A percentile compares a stretch with the other conserved stretches of the same genome.
Conservation (phyloP, 92 coral and sea anemone species). For the Heteractis magnifica region DNA sequence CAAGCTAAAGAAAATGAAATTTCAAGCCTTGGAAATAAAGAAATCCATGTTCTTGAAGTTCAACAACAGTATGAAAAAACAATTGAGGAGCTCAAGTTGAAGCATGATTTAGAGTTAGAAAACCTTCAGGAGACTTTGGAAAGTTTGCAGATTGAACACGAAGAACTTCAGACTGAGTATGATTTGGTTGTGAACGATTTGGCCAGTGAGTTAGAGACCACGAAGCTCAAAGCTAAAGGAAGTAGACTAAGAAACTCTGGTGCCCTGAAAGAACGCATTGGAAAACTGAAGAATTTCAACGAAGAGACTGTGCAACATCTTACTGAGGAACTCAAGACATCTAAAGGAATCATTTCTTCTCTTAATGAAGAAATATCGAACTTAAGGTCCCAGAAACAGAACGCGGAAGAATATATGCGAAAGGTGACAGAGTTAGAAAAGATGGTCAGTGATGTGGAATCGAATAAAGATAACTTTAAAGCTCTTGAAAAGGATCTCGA, state of each 20-base stretch:
- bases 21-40: not conserved
- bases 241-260: slow-evolving; percentile 40
- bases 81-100: slow-evolving; percentile 62
- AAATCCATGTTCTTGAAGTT: slow-evolving; percentile 15
- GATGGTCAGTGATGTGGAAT: slow-evolving; percentile 28
- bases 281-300: slow-evolving; percentile 47
- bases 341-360: slow-evolving; percentile 48
- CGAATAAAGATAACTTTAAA: slow-evolving; percentile 28
- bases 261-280: slow-evolving; percentile 58
- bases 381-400: slow-evolving; percentile 26
- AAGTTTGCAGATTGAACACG: slow-evolving; percentile 75
- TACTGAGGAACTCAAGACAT: slow-evolving; percentile 57
- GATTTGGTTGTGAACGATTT: slow-evolving; percentile 84
- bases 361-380: slow-evolving; percentile 45
- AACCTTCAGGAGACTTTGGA: slow-evolving; percentile 75
- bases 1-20: slow-evolving; percentile 43
- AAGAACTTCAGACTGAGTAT: slow-evolving; percentile 77
- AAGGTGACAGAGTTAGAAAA: slow-evolving; percentile 53
- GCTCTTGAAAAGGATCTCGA: slow-evolving; percentile 34
- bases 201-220: slow-evolving; percentile 65
- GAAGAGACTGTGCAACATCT: slow-evolving; percentile 52
- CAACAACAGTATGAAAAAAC: slow-evolving; percentile 41
- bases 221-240: slow-evolving; percentile 40
- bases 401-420: slow-evolving; percentile 13
- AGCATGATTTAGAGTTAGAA: slow-evolving; percentile 67